A percentile compares a stretch with the other conserved stretches of the same genome.
These are phyloP conservation scores for Panthera tigris DNA, from an alignment of 2,113 vertebrate genomes.

Conservation along the genomic window DNA sequence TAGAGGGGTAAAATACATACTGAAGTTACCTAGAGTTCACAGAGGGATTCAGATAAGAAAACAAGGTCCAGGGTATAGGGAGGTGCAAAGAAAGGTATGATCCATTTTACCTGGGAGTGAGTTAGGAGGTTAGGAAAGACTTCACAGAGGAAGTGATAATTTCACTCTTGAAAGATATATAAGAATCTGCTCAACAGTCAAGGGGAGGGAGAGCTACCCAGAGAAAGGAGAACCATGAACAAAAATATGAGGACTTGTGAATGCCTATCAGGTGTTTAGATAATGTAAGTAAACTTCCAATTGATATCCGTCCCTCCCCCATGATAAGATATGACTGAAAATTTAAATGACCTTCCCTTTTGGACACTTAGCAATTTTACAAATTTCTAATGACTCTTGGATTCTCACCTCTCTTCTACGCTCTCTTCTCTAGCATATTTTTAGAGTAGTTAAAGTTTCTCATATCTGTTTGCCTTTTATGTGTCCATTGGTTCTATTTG, in stretches of 20 bases:
- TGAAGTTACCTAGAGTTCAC: not conserved
- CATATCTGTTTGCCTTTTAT: not conserved
- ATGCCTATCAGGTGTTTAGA: not conserved
- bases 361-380: not conserved
- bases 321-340: not conserved
- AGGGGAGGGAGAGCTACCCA: not conserved
- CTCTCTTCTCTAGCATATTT: not conserved
- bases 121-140: not conserved
- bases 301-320: not conserved
- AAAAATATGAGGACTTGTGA: not conserved
- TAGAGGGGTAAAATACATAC: not conserved
- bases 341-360: not conserved
- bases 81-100: not conserved
- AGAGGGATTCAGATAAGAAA: not conserved
- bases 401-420: not conserved
- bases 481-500: not conserved
- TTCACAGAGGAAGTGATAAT: not conserved
- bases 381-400: not conserved
- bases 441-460: not conserved
- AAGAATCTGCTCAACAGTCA: not conserved
- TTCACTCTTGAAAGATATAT: not conserved
- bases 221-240: not conserved
- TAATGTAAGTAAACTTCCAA: not conserved
- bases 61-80: not conserved
- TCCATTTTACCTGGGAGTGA: not conserved